Evolutionary conservation across 1,140 invertebrate species (phyloP), one percentile per base, ranked within the genome.

Genomic region (Ceratoteleas bidentatus): DNA sequence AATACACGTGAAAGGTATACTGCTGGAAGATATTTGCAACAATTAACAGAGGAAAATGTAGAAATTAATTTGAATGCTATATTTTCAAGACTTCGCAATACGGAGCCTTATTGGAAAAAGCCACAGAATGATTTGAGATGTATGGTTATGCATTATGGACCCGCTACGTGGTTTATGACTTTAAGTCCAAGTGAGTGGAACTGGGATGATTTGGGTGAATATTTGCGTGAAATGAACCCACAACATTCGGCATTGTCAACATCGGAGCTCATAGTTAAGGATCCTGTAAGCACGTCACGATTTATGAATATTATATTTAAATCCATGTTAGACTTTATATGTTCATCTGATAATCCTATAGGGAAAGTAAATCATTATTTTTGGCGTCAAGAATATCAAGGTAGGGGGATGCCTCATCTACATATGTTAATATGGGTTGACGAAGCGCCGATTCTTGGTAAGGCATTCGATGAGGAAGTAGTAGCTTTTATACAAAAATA

Each of bases 101-200:
- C 57, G 15, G 69, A 85, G 66, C 81, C 82, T 16, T 88, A 53
- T 68, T 88, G 85, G 86, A 57, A 15, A 43, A 74, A 50, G 58
- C 79, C 83, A 9, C 68, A 84, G 45, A 84, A 74, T 68, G 43
- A 87, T 62, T 45, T 87, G 10, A 49, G 62, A 8, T 87, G 84
- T 49, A 88, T 88, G 85, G 82, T 78, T 7, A 16, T 72, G 7
- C 38, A 90, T 65, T 88, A 88, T 61, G 87, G 86, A 10, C 85
- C 86, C 11, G 85, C 83, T 11, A 88, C 85, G 10, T 90, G 86
- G 82, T 90, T 89, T 83, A 43, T 89, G 4, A n/a, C n/a, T n/a
- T n/a, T n/a, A n/a, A n/a, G n/a, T n/a, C n/a, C n/a, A n/a, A n/a
- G n/a, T n/a, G n/a, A 88, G 87, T 89, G 84, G 81, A 58, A 84